Percentiles rank a stretch among this genome's conserved stretches.
Evolutionary conservation across 2,797 vertebrate genomes (phyloP).

Genomic region (Ceyx erithaca): DNA sequence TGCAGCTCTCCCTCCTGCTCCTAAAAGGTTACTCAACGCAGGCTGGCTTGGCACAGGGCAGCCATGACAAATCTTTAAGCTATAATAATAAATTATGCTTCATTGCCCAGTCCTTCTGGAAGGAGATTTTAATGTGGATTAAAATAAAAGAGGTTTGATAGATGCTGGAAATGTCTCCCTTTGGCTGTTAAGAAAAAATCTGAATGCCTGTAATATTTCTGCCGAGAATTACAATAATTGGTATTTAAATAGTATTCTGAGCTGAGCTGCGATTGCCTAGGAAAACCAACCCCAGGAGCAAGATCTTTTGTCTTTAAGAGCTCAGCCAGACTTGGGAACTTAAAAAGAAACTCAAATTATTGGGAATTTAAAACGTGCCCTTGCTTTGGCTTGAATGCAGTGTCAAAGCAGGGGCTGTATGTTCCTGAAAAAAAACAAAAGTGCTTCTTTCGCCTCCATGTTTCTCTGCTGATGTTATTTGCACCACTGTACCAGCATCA

Average conservation of each 20-base stretch:
- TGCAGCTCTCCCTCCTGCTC: not conserved
- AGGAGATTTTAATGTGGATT: conserved; percentile 57
- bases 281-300: conserved; percentile 67
- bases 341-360: conserved; percentile 54
- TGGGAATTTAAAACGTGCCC: conserved; percentile 58
- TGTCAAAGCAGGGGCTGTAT: conserved; percentile 44
- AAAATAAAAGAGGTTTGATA: conserved; percentile 65
- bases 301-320: conserved; percentile 65
- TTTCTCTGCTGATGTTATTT: not conserved
- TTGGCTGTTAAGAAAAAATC: conserved; percentile 40
- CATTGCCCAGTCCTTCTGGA: conserved; percentile 3
- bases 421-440: not conserved
- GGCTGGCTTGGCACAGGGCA: not conserved
- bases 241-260: conserved; percentile 69
- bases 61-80: conserved; percentile 27
- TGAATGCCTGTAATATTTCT: conserved; percentile 74
- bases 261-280: conserved; percentile 35
- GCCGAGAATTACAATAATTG: conserved; percentile 73
- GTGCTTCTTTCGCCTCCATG: not conserved
- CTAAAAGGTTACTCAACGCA: not conserved
- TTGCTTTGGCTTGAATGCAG: conserved; percentile 41
- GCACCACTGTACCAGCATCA: not conserved
- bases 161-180: conserved; percentile 50
- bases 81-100: conserved; percentile 30
- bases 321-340: conserved; percentile 50